Conservation (phyloP, 1,140 invertebrate species). For the Telenomus remus region DNA sequence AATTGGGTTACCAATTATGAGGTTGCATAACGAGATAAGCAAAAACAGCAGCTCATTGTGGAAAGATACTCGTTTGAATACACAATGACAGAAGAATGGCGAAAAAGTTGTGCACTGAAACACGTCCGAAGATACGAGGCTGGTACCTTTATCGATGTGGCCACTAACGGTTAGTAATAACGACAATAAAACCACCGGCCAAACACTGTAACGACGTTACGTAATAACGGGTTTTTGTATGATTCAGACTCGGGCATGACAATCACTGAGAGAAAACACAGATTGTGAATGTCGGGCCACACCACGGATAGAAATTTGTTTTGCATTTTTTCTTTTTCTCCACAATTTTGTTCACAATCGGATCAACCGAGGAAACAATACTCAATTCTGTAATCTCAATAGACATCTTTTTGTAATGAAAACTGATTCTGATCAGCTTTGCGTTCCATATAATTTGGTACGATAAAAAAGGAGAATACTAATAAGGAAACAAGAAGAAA, state of each 20-base stretch:
- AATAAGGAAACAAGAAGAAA: too few species aligned
- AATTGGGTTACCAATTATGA: constrained; percentile 1
- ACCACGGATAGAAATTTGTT: constrained; percentile 15
- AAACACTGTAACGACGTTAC: constrained; percentile 35
- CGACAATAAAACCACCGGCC: constrained; percentile 24
- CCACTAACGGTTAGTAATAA: constrained; percentile 41
- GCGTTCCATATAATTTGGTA: too few species aligned
- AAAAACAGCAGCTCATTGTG: constrained; percentile 3
- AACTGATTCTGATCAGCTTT: too few species aligned
- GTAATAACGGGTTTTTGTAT: constrained; percentile 41
- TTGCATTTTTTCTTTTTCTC: too few species aligned
- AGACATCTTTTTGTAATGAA: too few species aligned
- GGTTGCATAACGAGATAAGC: neutral
- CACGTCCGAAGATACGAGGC: constrained; percentile 10
- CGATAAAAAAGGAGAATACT: too few species aligned
- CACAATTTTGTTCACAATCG: constrained; percentile 21
- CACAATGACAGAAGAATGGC: constrained; percentile 9
- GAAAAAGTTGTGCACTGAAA: constrained; percentile 13
- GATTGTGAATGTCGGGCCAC: constrained; percentile 20
- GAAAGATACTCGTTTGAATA: constrained; percentile 24
- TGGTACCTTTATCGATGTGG: constrained; percentile 24
- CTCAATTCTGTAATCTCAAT: too few species aligned
- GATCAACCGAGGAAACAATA: constrained; percentile 16
- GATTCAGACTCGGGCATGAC: constrained; percentile 12
- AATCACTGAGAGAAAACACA: constrained; percentile 11